Evolutionary conservation across 2,888 invertebrate species (phyloP).

Genomic region (Coleophora flavipennella): DNA sequence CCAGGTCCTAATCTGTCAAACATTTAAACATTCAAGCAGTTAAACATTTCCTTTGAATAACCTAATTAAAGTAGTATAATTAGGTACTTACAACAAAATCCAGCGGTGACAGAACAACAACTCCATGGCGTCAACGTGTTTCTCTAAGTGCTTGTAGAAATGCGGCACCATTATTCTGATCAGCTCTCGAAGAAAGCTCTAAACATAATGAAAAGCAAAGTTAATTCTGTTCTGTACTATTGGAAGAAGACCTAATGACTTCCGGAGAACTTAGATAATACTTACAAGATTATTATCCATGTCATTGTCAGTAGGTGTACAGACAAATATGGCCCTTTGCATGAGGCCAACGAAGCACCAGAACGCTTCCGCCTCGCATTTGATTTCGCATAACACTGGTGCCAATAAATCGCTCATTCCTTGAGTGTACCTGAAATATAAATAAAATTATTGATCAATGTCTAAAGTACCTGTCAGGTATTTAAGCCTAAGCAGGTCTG

Average conservation of each 20-base stretch:
- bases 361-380: constrained; percentile 96
- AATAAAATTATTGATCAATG: too few species aligned
- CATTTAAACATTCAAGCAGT: too few species aligned
- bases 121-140: constrained; percentile 90
- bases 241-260: too few species aligned
- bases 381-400: constrained; percentile 92
- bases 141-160: constrained; percentile 88
- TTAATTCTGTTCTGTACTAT: not conserved
- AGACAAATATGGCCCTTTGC: constrained; percentile 95
- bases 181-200: constrained; percentile 88
- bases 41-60: too few species aligned
- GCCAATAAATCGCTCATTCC: constrained; percentile 98
- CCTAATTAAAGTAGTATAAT: too few species aligned
- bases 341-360: constrained; percentile 98
- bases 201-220: constrained; percentile 23
- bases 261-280: too few species aligned
- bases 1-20: too few species aligned
- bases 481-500: too few species aligned
- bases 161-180: constrained; percentile 92
- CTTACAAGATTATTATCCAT: constrained; percentile 92
- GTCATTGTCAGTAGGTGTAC: constrained; percentile 93
- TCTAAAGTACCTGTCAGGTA: too few species aligned
- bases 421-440: constrained; percentile 78
- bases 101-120: constrained; percentile 95
- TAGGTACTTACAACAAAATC: constrained; percentile 84